Percentiles rank a stretch among this genome's conserved stretches.
phyloP scores from a whole-genome alignment of 2,797 vertebrate species.

The Poeciliopsis paucimaculata region DNA sequence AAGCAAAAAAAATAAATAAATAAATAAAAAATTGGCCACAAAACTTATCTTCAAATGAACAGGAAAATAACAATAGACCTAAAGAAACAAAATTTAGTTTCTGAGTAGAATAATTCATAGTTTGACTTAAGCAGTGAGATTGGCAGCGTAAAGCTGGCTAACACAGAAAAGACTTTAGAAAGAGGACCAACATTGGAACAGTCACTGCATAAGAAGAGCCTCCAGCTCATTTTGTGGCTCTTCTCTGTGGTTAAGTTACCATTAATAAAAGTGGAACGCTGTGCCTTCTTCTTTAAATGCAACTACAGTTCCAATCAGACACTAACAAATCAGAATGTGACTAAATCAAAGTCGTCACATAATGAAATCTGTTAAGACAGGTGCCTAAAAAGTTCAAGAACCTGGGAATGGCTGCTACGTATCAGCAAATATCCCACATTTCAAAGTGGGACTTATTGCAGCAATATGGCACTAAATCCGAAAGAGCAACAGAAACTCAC shows the following conservation, averaged over 20 bases:
- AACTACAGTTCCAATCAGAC: neutral
- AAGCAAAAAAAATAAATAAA: neutral
- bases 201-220: neutral
- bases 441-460: neutral
- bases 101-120: neutral
- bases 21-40: neutral
- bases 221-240: slow-evolving; percentile 10
- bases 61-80: neutral
- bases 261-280: neutral
- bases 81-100: neutral
- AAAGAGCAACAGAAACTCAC: neutral
- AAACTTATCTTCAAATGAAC: neutral
- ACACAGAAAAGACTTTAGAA: slow-evolving; percentile 28
- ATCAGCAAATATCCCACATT: neutral
- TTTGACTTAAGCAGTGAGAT: slow-evolving; percentile 3
- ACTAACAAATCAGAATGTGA: slow-evolving; percentile 18
- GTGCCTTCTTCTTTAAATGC: neutral
- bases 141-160: slow-evolving; percentile 2
- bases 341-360: slow-evolving; percentile 12
- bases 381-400: neutral
- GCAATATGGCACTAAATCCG: neutral
- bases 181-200: slow-evolving; percentile 11
- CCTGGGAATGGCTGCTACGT: neutral
- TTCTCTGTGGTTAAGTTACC: neutral
- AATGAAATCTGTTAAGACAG: slow-evolving; percentile 20